phyloP scores from a whole-genome alignment of 2,797 vertebrate species.

The Epinephelus malabaricus region DNA sequence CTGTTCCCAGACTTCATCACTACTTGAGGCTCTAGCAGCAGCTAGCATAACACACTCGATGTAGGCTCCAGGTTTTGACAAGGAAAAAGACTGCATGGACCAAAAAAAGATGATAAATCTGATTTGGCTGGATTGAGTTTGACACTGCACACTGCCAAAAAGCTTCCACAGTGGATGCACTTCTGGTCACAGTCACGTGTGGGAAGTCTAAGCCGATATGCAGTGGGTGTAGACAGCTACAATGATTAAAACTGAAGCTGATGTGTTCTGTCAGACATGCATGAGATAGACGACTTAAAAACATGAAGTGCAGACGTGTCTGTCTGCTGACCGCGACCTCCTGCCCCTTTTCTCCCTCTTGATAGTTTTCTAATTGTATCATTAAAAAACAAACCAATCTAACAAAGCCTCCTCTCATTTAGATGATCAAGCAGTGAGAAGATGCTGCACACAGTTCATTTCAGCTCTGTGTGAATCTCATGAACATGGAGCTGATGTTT shows the following conservation, averaged over 20 bases:
- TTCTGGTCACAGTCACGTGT: background rate
- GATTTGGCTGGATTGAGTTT: too few species aligned
- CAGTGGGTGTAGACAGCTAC: background rate
- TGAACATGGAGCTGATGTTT: conserved; percentile 60
- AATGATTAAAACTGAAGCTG: background rate
- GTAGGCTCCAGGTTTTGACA: too few species aligned
- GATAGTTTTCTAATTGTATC: conserved; percentile 42
- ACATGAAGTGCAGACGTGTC: background rate
- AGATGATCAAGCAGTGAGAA: conserved; percentile 41
- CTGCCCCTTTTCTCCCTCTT: background rate
- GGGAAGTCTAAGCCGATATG: background rate
- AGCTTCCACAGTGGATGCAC: too few species aligned
- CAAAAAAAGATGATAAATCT: too few species aligned
- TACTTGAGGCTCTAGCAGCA: too few species aligned
- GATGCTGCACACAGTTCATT: conserved; percentile 41
- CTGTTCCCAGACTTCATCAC: too few species aligned
- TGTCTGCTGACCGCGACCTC: conserved; percentile 7
- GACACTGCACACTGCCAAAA: too few species aligned
- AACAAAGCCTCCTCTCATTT: conserved; percentile 22
- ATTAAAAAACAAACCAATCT: conserved; percentile 45
- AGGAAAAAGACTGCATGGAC: too few species aligned
- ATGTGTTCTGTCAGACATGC: background rate
- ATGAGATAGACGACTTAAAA: background rate
- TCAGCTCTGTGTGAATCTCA: conserved; percentile 49
- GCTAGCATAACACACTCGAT: too few species aligned